Percentiles rank a stretch among this genome's conserved stretches.
Evolutionary conservation across 2,888 invertebrate species (phyloP).

Genomic region (Panopea generosa): DNA sequence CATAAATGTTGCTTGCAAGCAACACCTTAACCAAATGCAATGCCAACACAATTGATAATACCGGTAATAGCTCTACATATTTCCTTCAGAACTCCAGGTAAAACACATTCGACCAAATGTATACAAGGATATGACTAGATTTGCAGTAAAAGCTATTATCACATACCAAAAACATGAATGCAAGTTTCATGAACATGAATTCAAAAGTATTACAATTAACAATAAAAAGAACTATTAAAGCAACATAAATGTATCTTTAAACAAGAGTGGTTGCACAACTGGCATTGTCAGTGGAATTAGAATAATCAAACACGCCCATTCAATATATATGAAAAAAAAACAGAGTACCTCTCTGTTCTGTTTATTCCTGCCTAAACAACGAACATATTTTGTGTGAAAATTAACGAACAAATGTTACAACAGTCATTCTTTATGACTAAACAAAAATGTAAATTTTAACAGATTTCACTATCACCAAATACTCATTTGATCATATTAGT

Average conservation of each 20-base stretch:
- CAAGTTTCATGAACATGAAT: no score
- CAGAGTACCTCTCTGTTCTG: neutral
- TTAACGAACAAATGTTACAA: no score
- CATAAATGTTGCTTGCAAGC: constrained; percentile 1
- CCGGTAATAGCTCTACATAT: neutral
- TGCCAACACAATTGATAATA: neutral
- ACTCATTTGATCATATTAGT: no score
- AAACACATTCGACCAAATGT: no score
- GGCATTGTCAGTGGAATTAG: constrained; percentile 3
- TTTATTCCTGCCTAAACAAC: neutral
- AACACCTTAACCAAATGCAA: neutral
- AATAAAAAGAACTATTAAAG: no score
- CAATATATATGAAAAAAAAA: constrained; percentile 1
- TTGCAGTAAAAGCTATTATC: constrained; percentile 3
- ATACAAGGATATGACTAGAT: no score
- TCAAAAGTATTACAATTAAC: neutral
- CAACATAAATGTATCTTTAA: no score
- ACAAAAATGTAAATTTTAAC: constrained; percentile 1
- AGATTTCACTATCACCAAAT: constrained; percentile 1
- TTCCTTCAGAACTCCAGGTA: neutral
- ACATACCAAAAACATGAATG: constrained; percentile 1
- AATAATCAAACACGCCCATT: constrained; percentile 2
- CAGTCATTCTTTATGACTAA: no score
- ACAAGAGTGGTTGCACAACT: constrained; percentile 3
- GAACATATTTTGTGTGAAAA: constrained; percentile 1